Conservation (phyloP, 2,113 vertebrate species). For the Mugil cephalus region DNA sequence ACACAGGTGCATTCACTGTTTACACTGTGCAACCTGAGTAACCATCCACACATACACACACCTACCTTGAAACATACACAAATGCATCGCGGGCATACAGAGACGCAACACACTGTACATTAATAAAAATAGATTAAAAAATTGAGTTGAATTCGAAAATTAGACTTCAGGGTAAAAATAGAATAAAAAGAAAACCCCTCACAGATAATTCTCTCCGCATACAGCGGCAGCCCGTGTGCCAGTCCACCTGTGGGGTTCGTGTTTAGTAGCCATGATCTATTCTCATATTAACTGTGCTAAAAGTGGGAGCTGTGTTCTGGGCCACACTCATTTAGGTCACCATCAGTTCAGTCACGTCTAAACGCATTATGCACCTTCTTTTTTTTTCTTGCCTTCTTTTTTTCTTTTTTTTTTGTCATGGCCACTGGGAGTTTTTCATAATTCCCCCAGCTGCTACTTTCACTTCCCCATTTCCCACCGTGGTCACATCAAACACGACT, state of each 20-base stretch:
- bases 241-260: slow-evolving; percentile 58
- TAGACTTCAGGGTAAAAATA: slow-evolving; percentile 15
- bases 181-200: slow-evolving; percentile 10
- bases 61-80: slow-evolving; percentile 27
- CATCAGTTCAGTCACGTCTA: slow-evolving; percentile 52
- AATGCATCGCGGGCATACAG: slow-evolving; percentile 12
- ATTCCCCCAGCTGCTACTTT: slow-evolving; percentile 68
- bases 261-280: slow-evolving; percentile 64
- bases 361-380: slow-evolving; percentile 54
- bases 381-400: slow-evolving; percentile 44
- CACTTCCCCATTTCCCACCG: slow-evolving; percentile 55
- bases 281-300: slow-evolving; percentile 61
- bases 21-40: slow-evolving; percentile 78
- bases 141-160: slow-evolving; percentile 1
- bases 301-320: slow-evolving; percentile 62
- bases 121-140: slow-evolving; percentile 17
- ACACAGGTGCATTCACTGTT: slow-evolving; percentile 82
- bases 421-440: slow-evolving; percentile 55
- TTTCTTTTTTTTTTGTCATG: slow-evolving; percentile 33
- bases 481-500: slow-evolving; percentile 61
- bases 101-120: background rate
- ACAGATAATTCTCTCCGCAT: background rate
- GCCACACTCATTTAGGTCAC: slow-evolving; percentile 67
- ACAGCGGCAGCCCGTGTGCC: slow-evolving; percentile 13
- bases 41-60: slow-evolving; percentile 63